Conservation (phyloP, 2,113 vertebrate genomes). For the Prunella fulvescens region DNA sequence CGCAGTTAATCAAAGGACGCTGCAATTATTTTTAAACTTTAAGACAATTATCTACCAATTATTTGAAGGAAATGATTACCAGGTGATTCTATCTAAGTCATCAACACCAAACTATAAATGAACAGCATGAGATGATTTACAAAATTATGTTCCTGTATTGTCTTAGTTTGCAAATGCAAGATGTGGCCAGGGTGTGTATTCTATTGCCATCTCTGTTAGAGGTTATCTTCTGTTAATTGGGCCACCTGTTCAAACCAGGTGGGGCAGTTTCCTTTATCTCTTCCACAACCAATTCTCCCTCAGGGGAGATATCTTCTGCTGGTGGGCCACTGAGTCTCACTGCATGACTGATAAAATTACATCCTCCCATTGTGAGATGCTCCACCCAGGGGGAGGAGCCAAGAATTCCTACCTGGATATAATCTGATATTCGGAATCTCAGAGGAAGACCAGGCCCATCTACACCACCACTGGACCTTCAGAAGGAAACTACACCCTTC, state of each 20-base stretch:
- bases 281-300: not conserved
- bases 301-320: not conserved
- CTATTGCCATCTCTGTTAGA: not conserved
- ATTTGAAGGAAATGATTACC: not conserved
- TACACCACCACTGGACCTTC: not conserved
- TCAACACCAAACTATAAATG: not conserved
- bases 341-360: not conserved
- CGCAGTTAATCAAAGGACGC: not conserved
- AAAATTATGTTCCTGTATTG: not conserved
- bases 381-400: not conserved
- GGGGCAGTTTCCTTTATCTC: not conserved
- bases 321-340: not conserved
- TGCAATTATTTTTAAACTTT: not conserved
- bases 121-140: not conserved
- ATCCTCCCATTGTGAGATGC: not conserved
- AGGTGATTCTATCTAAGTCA: not conserved
- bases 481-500: not conserved
- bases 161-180: not conserved
- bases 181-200: not conserved
- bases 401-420: not conserved
- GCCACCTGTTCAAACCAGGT: not conserved
- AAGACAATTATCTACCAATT: not conserved
- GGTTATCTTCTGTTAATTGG: not conserved
- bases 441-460: not conserved
- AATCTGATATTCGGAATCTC: not conserved